Base-by-base conservation (phyloP, 2,797 vertebrate species). In the Mycteria americana region DNA sequence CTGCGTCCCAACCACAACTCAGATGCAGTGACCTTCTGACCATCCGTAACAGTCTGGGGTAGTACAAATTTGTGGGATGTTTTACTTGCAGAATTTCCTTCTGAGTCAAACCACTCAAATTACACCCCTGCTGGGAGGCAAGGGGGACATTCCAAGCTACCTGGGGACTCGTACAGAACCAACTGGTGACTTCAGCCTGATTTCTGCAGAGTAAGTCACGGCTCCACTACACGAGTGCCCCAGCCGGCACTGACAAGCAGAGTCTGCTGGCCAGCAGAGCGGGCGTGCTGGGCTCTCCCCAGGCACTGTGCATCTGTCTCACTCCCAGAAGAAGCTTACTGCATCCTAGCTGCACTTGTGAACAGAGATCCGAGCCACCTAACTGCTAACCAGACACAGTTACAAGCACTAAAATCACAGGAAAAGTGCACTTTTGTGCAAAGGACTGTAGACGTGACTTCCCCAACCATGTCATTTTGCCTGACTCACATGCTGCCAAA, bases 211-310 rank as follows among this genome's bases (percentile, higher is more conserved):
- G 69, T 18, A 10, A 39, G 45, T 35, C 46, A 31, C 0, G 0
- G 22, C 27, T 76, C 25, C 0, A 1, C 25, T 57, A 53, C 80
- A 60, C 0, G 0, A 59, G 15, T 68, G 31, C 43, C 31, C 30
- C 60, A 21, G 56, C 54, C 2, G 3, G 43, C 69, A 82, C 12
- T 0, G 25, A n/a, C 9, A 41, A 53, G 27, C 13, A 24, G 69
- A 87, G n/a, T 48, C 92, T 62, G n/a, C 50, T 24, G 48, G 51
- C 27, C 60, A 15, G 43, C 65, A 54, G 33, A 62, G 39, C 6
- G 0, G 53, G 67, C 5, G 2, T 7, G 0, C 2, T 4, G 75
- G 41, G 18, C 82, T 84, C 41, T 37, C n/a, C n/a, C 51, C 63
- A 21, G n/a, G 35, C 16, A 14, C 28, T 3, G 3, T 6, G 7